These are phyloP conservation scores for Archilochus colubris DNA, from an alignment of 2,113 vertebrate genomes.

Conservation along the genomic window DNA sequence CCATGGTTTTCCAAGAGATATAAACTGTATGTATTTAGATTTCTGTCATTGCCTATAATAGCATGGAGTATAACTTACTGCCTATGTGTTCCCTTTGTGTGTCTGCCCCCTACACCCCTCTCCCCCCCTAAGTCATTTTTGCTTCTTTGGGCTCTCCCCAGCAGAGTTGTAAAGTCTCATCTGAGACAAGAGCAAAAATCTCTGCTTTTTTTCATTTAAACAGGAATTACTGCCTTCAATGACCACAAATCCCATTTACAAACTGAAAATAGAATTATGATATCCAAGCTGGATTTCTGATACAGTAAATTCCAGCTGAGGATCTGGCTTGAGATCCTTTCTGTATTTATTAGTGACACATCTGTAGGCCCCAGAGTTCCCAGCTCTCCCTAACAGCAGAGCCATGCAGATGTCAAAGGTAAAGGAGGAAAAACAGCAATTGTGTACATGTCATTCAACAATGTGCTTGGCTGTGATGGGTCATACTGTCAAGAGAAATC, in stretches of 20 bases:
- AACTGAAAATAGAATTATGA: not conserved
- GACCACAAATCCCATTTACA: not conserved
- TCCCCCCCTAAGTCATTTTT: not conserved
- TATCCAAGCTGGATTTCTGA: not conserved
- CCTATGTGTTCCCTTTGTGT: not conserved
- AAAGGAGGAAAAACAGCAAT: not conserved
- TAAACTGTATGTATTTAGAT: not conserved
- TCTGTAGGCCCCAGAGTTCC: not conserved
- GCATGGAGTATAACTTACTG: not conserved
- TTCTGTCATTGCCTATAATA: not conserved
- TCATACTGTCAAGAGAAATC: fast-evolving
- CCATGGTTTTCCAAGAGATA: not conserved
- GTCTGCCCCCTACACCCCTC: too few species aligned
- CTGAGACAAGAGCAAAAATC: not conserved
- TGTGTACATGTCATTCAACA: not conserved
- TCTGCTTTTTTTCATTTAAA: not conserved
- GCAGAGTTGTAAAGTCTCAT: not conserved
- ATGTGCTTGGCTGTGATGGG: not conserved
- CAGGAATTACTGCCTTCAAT: not conserved
- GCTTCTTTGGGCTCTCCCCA: not conserved
- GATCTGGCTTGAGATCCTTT: not conserved
- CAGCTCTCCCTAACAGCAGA: not conserved
- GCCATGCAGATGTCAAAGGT: not conserved
- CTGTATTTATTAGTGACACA: not conserved
- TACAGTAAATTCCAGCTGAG: not conserved